Evolutionary conservation across 1,140 invertebrate species (phyloP), one percentile per base, ranked within the genome.

Genomic region (Achroia grisella): DNA sequence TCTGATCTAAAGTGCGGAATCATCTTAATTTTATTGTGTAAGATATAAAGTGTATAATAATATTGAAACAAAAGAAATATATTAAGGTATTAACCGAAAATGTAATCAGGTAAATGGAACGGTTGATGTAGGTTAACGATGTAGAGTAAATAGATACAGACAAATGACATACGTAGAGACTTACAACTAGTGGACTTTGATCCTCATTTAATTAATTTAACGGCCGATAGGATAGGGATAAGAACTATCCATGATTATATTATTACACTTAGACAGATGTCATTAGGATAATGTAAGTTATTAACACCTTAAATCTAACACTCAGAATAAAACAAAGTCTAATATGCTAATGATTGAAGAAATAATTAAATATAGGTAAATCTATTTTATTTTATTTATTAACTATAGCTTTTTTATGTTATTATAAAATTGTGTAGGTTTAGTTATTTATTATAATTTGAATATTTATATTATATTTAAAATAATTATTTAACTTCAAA

Each of bases 171-270:
- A 6, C 13, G 35, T 23, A 23, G 17, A 23, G 6, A 23, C 17
- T 2, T 2, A 23, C 6, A 23, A 23, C 17, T 23, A 23, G 17
- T 23, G 17, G 13, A 36, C 49, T 44, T 52, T 46, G 41, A 46
- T 45, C 37, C 39, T 41, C 35, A 39, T 34, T 46, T 52, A 46
- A 46, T 52, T 35, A 39, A 52, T 46, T 52, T 52, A 52, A 41
- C 14, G 32, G 8, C 39, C 17, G 39, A 45, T 45, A 45, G 27
- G 9, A 37, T 27, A 8, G 3, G 9, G 35, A 41, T 41, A 41
- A 31, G 44, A 15, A 15, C 34, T 37, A 30, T 37, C 39, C 39
- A 17, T 29, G 39, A 42, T 42, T 42, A 17, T 14, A 12, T 12
- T 14, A 12, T 12, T 15, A 42, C 30, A n/a, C 10, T 8, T 32